A percentile compares a stretch with the other conserved stretches of the same genome.
Evolutionary conservation across 2,797 vertebrate species (phyloP).

Genomic region (Cossypha niveicapilla): DNA sequence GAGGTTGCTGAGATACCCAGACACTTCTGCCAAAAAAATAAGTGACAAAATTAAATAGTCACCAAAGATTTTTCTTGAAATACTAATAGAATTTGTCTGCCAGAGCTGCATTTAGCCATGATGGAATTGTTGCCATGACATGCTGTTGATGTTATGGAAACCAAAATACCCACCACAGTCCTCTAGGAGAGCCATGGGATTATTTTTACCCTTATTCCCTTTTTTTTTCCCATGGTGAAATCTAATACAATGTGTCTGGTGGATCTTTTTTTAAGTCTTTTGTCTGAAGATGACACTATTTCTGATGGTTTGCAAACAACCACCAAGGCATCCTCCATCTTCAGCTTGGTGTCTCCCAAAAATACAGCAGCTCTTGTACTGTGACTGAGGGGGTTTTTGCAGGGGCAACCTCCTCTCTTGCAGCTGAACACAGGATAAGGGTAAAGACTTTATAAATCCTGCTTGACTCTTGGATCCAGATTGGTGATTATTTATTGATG

Average conservation of each 20-base stretch:
- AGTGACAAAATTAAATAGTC: neutral
- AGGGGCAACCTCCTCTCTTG: neutral
- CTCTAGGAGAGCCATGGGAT: neutral
- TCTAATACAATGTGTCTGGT: neutral
- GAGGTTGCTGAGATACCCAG: neutral
- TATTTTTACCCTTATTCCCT: neutral
- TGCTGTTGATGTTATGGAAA: neutral
- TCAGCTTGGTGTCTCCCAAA: neutral
- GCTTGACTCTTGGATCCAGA: fast-evolving
- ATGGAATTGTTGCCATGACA: neutral
- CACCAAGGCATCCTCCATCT: fast-evolving
- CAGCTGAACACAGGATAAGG: neutral
- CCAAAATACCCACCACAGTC: neutral
- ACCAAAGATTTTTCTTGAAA: neutral
- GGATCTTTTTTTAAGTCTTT: neutral
- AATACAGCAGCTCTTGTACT: neutral
- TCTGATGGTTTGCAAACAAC: neutral
- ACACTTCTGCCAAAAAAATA: neutral
- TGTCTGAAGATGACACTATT: neutral
- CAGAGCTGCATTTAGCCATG: neutral
- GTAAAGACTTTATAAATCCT: neutral
- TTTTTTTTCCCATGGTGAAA: neutral
- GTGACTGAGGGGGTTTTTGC: neutral
- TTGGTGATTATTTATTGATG: fast-evolving
- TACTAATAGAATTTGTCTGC: neutral